Evolutionary conservation across 2,888 invertebrate species (phyloP).

Genomic region (Chaetogeoica ovagalla): DNA sequence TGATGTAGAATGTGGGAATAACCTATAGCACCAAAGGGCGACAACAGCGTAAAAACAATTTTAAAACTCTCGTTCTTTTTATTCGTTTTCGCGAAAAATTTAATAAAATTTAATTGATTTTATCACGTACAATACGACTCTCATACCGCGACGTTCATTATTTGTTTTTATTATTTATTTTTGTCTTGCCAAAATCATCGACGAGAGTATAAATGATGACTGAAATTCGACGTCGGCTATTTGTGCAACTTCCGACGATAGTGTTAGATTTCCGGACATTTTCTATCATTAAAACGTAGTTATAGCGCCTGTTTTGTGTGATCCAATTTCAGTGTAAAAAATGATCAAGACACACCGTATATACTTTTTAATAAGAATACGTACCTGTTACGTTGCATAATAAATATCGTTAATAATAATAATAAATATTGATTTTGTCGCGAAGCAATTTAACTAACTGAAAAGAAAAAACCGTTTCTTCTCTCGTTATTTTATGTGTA

Average conservation of each 20-base stretch:
- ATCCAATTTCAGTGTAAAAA: not conserved
- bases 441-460: too few relatives aligned
- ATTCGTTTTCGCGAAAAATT: too few relatives aligned
- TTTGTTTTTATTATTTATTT: not conserved
- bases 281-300: slow-evolving; percentile 4
- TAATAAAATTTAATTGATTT: too few relatives aligned
- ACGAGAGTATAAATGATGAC: not conserved
- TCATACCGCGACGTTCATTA: not conserved
- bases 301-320: not conserved
- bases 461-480: too few relatives aligned
- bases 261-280: not conserved
- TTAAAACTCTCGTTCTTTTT: too few relatives aligned
- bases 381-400: not conserved
- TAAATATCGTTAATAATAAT: too few relatives aligned
- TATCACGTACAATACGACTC: not conserved
- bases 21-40: too few relatives aligned
- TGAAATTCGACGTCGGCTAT: not conserved
- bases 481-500: too few relatives aligned
- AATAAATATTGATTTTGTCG: too few relatives aligned
- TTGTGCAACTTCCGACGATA: not conserved
- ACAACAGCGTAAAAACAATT: too few relatives aligned
- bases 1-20: too few relatives aligned
- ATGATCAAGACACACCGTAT: not conserved
- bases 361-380: not conserved
- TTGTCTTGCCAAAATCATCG: not conserved